These are phyloP conservation scores for Melinaea marsaeus DNA, from an alignment of 2,888 invertebrate genomes.

Conservation along the genomic window DNA sequence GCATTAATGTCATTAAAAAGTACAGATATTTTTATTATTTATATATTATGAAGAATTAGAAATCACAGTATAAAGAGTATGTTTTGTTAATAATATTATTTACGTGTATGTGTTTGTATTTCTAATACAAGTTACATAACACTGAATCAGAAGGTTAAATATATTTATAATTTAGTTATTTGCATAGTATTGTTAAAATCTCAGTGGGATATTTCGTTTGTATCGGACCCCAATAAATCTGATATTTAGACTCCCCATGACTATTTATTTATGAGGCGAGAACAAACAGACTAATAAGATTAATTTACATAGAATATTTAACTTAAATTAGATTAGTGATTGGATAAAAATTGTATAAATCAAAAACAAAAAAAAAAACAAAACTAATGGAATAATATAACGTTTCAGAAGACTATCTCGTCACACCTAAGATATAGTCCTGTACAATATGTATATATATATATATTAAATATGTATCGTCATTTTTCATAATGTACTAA, in stretches of 20 bases:
- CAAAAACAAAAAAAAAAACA: not conserved
- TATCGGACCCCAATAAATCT: slow-evolving; percentile 64
- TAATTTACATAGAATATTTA: slow-evolving; percentile 49
- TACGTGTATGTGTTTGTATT: not conserved
- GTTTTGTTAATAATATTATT: not conserved
- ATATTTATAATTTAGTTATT: slow-evolving; percentile 55
- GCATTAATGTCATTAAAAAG: too few relatives aligned
- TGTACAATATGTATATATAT: too few relatives aligned
- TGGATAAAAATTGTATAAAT: slow-evolving; percentile 18
- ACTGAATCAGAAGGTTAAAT: not conserved
- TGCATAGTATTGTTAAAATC: slow-evolving; percentile 40
- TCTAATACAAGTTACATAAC: not conserved
- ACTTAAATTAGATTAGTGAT: slow-evolving; percentile 43
- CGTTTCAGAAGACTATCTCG: not conserved
- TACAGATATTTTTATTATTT: too few relatives aligned
- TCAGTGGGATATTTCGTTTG: slow-evolving; percentile 60
- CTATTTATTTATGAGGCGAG: slow-evolving; percentile 59
- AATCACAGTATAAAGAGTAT: too few relatives aligned
- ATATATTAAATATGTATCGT: too few relatives aligned
- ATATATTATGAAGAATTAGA: too few relatives aligned
- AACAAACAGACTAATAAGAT: slow-evolving; percentile 48
- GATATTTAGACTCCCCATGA: slow-evolving; percentile 58
- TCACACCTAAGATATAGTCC: too few relatives aligned
- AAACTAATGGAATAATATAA: not conserved
- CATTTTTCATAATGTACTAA: too few relatives aligned